These are phyloP conservation scores for Anticlea derivata DNA, from an alignment of 2,888 invertebrate genomes.

Conservation along the genomic window DNA sequence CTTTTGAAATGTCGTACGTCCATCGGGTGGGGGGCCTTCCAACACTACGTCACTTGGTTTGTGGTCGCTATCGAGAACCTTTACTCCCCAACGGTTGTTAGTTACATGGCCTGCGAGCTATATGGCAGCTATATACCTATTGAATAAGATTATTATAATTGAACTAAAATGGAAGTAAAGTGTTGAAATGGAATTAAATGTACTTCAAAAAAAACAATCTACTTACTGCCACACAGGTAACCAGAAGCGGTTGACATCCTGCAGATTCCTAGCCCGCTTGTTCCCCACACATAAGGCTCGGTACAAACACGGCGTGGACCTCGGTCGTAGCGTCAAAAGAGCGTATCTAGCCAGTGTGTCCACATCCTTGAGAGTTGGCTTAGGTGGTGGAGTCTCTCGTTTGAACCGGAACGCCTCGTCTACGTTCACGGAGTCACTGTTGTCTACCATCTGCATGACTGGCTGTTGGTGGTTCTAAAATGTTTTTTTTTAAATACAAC, in stretches of 20 bases:
- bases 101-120: too few species aligned
- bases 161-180: too few species aligned
- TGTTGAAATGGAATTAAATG: too few species aligned
- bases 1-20: too few species aligned
- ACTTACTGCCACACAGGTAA: slow-evolving; percentile 90
- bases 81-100: too few species aligned
- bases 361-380: slow-evolving; percentile 50
- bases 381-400: slow-evolving; percentile 47
- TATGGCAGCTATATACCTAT: too few species aligned
- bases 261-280: slow-evolving; percentile 81
- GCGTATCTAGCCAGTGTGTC: slow-evolving; percentile 83
- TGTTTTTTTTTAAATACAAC: too few species aligned
- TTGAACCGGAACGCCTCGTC: slow-evolving; percentile 74
- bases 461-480: slow-evolving; percentile 64
- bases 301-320: slow-evolving; percentile 85
- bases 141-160: too few species aligned
- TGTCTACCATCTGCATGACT: slow-evolving; percentile 77
- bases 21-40: too few species aligned
- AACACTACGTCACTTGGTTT: too few species aligned
- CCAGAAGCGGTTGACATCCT: slow-evolving; percentile 86
- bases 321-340: slow-evolving; percentile 77
- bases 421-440: slow-evolving; percentile 62
- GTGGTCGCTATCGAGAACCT: too few species aligned
- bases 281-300: slow-evolving; percentile 87
- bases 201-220: not conserved